Evolutionary conservation across 2,797 vertebrate genomes (phyloP).

Genomic region (Tenualosa ilisha): DNA sequence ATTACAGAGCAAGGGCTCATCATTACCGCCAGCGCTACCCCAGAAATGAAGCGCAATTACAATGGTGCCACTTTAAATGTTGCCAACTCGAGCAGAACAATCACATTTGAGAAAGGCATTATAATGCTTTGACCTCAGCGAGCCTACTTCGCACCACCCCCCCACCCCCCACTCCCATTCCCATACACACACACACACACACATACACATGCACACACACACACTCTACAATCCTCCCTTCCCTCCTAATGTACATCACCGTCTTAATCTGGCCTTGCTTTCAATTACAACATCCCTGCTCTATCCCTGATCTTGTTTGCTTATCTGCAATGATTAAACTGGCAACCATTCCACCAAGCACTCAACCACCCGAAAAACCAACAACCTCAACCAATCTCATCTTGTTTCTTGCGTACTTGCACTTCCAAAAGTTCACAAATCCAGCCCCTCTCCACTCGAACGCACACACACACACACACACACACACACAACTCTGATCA

Average conservation of each 20-base stretch:
- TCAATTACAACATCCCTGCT: slow-evolving; percentile 56
- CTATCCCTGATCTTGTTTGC: slow-evolving; percentile 52
- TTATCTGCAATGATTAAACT: slow-evolving; percentile 64
- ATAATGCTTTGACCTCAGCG: slow-evolving; percentile 54
- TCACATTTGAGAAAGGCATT: slow-evolving; percentile 69
- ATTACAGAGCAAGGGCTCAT: slow-evolving; percentile 62
- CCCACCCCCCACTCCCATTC: background rate
- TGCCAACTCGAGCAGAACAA: slow-evolving; percentile 74
- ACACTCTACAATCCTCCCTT: background rate
- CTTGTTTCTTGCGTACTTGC: background rate
- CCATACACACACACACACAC: slow-evolving; percentile 19
- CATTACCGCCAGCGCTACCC: slow-evolving; percentile 66
- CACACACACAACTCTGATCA: background rate
- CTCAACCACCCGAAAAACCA: slow-evolving; percentile 3
- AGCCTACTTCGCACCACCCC: background rate
- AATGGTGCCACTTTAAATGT: slow-evolving; percentile 63
- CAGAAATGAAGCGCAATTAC: slow-evolving; percentile 73
- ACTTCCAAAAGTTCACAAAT: background rate
- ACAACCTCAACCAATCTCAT: background rate
- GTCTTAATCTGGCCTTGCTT: slow-evolving; percentile 71
- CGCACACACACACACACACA: slow-evolving; percentile 25
- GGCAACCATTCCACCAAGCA: background rate
- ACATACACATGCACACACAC: slow-evolving; percentile 10
- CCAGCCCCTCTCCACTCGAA: background rate
- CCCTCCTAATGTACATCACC: slow-evolving; percentile 39